Base-by-base conservation (phyloP, 2,797 vertebrate species). In the Acipenser ruthenus region DNA sequence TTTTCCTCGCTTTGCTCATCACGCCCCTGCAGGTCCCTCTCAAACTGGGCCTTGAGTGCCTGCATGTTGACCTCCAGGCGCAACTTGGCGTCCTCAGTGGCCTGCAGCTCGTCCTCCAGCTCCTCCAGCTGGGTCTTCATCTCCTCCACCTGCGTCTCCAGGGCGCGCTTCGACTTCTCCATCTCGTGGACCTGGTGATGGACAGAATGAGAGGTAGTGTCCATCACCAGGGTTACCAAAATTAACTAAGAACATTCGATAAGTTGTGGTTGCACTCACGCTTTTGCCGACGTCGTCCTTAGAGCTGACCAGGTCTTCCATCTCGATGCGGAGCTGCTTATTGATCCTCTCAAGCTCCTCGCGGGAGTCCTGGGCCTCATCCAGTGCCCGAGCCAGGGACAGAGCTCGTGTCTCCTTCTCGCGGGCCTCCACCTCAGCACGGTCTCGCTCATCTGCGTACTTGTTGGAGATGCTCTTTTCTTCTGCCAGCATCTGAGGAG, bases 21-120 rank as follows among this genome's bases (percentile, higher is more conserved):
- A 18, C 93, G 87, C 73, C 93, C 93, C 80, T 91, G 93, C 65
- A 98, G 87, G 78, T 99, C 97, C 62, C 97, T 86, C 49, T 99
- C 97, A 8, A 95, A 97, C 83, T 99, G 97, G 66, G 93, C 92
- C 81, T 96, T 98, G 78, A 99, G 86, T 8, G 97, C 97, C 79
- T 99, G 97, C 96, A 99, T 97, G 79, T 99, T 99, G 83, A 99
- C 97, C 80, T 99, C 97, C 69, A 99, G 80, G 50, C 96, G 88
- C 72, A 99, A 89, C 78, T 99, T 99, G 78, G 93, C 96, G 1
- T 99, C 96, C 73, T 99, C 97, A 0, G 97, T 94, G 0, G 94
- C 94, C 85, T 99, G 97, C 67, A 99, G 87, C 79, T 99, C 97
- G 0, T 99, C 97, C 78, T 99, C 97, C 52, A 99, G 84, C 81